Evolutionary conservation across 2,888 invertebrate species (phyloP).

Genomic region (Geophilus truncorum): DNA sequence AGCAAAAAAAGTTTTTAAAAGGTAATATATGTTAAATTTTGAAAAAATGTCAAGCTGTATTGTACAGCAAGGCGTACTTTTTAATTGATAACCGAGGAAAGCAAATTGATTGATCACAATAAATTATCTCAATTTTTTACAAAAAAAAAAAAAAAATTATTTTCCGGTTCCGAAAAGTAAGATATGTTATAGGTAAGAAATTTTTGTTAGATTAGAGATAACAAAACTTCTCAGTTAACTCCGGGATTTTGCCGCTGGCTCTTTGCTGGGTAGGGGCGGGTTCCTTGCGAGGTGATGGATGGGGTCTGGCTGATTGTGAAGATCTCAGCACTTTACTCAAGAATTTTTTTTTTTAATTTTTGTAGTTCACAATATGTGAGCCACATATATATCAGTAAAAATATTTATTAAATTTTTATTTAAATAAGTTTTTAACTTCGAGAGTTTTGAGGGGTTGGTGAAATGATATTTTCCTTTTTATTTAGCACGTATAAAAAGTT

Average conservation of each 20-base stretch:
- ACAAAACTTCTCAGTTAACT: constrained; percentile 27
- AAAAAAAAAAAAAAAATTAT: not conserved
- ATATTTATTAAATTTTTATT: not conserved
- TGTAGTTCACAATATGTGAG: not conserved
- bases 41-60: not conserved
- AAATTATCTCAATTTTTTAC: not conserved
- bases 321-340: constrained; percentile 26
- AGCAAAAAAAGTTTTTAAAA: not conserved
- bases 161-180: not conserved
- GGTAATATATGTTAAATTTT: not conserved
- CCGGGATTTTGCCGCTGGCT: constrained; percentile 16
- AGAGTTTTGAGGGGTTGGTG: too few relatives aligned
- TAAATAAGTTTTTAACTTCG: not conserved
- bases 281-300: constrained; percentile 6
- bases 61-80: not conserved
- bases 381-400: not conserved
- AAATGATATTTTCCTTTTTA: not conserved
- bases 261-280: not conserved
- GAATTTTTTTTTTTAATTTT: not conserved
- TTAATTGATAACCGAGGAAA: constrained; percentile 20
- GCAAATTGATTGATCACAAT: not conserved
- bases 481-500: not conserved
- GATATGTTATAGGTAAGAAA: not conserved
- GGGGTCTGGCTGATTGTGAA: constrained; percentile 20
- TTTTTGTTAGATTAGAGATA: constrained; percentile 5